Conservation (phyloP, 1,140 invertebrate species). For the Drosophila busckii region DNA sequence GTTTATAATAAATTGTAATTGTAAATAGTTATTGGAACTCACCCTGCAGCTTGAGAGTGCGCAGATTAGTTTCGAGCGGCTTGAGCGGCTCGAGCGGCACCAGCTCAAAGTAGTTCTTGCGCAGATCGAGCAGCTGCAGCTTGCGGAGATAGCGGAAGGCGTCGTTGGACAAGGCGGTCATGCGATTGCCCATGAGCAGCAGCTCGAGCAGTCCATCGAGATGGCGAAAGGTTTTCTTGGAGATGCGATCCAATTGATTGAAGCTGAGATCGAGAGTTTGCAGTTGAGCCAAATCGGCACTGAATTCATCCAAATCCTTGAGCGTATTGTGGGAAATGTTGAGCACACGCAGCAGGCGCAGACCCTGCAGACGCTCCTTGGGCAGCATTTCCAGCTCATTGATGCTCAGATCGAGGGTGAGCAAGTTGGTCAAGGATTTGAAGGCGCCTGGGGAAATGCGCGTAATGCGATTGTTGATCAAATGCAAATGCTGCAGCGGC, state of each 20-base stretch:
- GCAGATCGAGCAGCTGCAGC: constrained; percentile 88
- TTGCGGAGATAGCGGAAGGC: constrained; percentile 90
- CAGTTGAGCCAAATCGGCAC: constrained; percentile 86
- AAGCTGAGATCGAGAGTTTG: constrained; percentile 90
- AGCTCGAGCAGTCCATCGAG: constrained; percentile 87
- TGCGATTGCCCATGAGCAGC: constrained; percentile 89
- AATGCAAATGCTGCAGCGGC: constrained; percentile 85
- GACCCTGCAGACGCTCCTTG: constrained; percentile 89
- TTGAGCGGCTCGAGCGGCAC: constrained; percentile 87
- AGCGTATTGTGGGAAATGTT: constrained; percentile 92
- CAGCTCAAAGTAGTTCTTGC: constrained; percentile 90
- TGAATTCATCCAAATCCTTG: constrained; percentile 90
- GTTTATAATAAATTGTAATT: no score
- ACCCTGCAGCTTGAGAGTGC: constrained; percentile 88
- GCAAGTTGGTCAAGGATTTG: constrained; percentile 85
- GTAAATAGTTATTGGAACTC: constrained; percentile 63
- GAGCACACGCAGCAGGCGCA: constrained; percentile 85
- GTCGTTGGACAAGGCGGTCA: constrained; percentile 87
- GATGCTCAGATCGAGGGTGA: constrained; percentile 89
- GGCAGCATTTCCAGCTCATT: constrained; percentile 92
- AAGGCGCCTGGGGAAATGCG: constrained; percentile 92
- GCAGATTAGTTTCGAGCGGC: constrained; percentile 89
- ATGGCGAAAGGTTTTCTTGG: constrained; percentile 87
- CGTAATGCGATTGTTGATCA: constrained; percentile 87
- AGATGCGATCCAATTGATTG: constrained; percentile 89